Evolutionary conservation across 2,888 invertebrate species (phyloP), one percentile per base, ranked within the genome.

Genomic region (Aradus depressus): DNA sequence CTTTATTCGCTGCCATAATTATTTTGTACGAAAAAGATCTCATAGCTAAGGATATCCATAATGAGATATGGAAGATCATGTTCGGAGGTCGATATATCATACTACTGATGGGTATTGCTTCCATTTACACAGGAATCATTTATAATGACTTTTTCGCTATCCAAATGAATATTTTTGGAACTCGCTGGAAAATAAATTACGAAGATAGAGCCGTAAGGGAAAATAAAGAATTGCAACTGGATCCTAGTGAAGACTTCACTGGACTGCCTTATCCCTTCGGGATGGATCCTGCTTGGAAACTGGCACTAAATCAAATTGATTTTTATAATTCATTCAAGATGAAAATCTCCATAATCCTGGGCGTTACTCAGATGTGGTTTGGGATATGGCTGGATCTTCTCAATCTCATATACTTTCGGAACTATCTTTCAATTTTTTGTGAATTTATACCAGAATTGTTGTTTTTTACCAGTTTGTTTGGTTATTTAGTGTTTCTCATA

Each of bases 271-370:
- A 84, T 67, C 77, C 79, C 0, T 71, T 83, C 62, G 84, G 84
- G 18, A 61, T 84, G 44, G 84, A 84, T 67, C 84, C 84, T 12
- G 72, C 77, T 6, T 80, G 80, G 80, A 76, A 76, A 64, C 63
- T 41, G 28, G 21, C 34, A 10, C 5, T 68, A 39, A 83, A 83
- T 70, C 80, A 80, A 67, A 80, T 84, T 58, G 75, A 77, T 60
- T 82, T 81, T 66, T 69, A 78, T 35, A 84, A 84, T 66, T 81
- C 81, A 1, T 80, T 78, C 71, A 84, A 84, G 69, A 84, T 83
- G 83, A 77, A 79, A 66, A 67, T 81, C 48, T 81, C 83, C 1
- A 77, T 84, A 39, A 78, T 83, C 64, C 72, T 84, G 55, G 84
- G 82, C 23, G 79, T 84, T 41, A 66, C 75, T 35, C 84, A 84